These are phyloP conservation scores for Phataginus tricuspis DNA, from an alignment of 2,797 vertebrate genomes.

Conservation along the genomic window DNA sequence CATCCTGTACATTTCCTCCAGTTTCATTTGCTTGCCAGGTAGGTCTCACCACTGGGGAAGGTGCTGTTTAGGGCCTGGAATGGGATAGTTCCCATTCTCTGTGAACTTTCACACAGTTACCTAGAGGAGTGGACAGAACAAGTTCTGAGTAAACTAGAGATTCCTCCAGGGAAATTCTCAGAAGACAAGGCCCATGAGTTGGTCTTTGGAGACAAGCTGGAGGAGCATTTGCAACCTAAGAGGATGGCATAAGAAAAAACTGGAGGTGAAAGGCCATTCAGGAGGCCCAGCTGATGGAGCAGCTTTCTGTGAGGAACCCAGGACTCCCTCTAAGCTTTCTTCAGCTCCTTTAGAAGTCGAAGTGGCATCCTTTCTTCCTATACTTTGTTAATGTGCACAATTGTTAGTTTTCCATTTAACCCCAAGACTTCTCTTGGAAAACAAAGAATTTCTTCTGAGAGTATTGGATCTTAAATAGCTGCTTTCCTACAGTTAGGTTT, in stretches of 20 bases:
- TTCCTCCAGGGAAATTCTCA: neutral
- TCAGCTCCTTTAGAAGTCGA: neutral
- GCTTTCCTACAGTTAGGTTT: neutral
- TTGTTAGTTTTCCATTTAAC: neutral
- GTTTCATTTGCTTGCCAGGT: neutral
- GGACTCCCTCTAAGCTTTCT: neutral
- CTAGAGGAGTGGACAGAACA: neutral
- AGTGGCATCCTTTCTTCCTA: neutral
- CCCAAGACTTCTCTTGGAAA: neutral
- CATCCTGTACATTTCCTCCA: neutral
- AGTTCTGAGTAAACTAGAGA: neutral
- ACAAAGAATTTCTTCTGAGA: neutral
- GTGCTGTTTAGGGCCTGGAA: neutral
- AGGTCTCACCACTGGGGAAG: neutral
- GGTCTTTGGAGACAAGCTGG: neutral
- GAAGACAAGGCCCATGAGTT: neutral
- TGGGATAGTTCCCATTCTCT: neutral
- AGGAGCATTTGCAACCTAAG: neutral
- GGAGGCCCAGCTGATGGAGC: neutral
- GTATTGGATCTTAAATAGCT: neutral
- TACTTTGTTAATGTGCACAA: neutral
- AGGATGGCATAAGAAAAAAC: neutral
- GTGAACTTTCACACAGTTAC: neutral
- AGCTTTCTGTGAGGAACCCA: neutral
- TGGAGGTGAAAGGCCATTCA: accelerated